A percentile compares a stretch with the other conserved stretches of the same genome.
Evolutionary conservation across 2,797 vertebrate species (phyloP).

Genomic region (Dermochelys coriacea): DNA sequence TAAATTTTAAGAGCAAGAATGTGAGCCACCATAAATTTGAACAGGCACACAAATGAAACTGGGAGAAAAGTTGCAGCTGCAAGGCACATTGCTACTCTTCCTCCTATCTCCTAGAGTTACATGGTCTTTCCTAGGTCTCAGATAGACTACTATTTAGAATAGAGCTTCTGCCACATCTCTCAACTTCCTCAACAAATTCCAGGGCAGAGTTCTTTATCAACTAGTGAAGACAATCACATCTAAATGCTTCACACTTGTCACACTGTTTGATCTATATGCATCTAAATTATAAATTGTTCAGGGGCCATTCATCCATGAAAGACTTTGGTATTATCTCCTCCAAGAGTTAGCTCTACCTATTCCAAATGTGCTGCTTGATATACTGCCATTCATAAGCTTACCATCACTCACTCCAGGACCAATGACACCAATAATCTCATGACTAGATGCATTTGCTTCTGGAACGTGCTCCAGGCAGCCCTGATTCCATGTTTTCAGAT

Average conservation of each 20-base stretch:
- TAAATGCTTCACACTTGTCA: not conserved
- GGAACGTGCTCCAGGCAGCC: not conserved
- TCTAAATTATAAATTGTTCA: not conserved
- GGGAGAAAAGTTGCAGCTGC: not conserved
- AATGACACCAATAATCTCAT: not conserved
- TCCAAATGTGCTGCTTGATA: fast-evolving
- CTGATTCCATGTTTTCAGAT: not conserved
- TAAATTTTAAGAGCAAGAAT: not conserved
- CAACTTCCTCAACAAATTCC: not conserved
- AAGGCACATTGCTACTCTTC: not conserved
- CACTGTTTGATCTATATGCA: not conserved
- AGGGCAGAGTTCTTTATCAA: not conserved
- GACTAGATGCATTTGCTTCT: not conserved
- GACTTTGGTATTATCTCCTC: not conserved
- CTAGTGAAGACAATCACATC: not conserved
- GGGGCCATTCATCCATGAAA: not conserved
- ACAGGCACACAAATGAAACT: not conserved
- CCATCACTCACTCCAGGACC: not conserved
- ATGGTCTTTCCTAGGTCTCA: not conserved
- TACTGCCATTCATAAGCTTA: not conserved
- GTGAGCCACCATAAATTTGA: not conserved
- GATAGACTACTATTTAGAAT: not conserved
- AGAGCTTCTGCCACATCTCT: not conserved
- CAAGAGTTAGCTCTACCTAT: not conserved
- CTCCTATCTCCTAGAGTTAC: not conserved